Evolutionary conservation across 2,797 vertebrate species (phyloP).

Genomic region (Balearica regulorum): DNA sequence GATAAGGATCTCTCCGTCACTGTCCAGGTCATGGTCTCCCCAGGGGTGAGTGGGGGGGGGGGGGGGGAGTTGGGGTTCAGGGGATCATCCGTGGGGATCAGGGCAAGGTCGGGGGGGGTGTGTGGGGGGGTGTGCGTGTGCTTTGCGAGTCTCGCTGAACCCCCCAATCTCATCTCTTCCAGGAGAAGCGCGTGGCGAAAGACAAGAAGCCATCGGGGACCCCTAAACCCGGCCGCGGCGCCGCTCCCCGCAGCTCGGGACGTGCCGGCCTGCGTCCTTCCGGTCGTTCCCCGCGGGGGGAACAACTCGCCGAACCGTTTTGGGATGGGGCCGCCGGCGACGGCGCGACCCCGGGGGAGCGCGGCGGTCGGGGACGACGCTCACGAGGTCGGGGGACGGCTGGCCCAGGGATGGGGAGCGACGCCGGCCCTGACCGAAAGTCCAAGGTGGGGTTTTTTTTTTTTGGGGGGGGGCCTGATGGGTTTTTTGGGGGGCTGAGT

Average conservation of each 20-base stretch:
- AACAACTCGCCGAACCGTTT: neutral
- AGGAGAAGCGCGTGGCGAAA: neutral
- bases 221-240: neutral
- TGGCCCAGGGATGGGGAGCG: neutral
- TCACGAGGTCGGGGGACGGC: neutral
- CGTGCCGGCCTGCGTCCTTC: neutral
- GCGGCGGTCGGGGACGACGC: neutral
- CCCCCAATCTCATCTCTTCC: accelerated
- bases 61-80: neutral
- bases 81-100: neutral
- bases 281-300: neutral
- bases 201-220: neutral
- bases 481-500: too few species aligned
- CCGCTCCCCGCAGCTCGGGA: neutral
- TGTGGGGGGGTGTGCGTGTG: too few species aligned
- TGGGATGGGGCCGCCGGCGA: constrained; percentile 20
- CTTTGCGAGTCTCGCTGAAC: neutral
- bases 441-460: neutral
- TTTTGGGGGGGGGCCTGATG: too few species aligned
- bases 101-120: neutral
- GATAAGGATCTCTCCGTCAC: neutral
- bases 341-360: accelerated
- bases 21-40: neutral
- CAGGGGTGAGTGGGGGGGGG: neutral
- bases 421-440: neutral